Conservation (phyloP, 2,113 vertebrate genomes). For the Chaenocephalus aceratus region DNA sequence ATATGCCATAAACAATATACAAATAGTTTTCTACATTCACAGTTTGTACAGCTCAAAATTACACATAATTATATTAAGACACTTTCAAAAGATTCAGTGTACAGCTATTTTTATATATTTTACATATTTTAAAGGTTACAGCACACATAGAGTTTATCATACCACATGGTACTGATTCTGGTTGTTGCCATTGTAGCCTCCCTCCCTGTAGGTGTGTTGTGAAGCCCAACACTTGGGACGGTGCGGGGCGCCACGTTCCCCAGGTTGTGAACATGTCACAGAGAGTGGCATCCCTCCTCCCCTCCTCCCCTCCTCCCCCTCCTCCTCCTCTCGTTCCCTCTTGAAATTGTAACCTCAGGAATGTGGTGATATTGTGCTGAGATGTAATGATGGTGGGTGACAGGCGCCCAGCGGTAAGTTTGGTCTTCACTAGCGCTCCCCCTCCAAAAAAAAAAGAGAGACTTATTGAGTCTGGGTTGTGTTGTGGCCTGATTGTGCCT, state of each 20-base stretch:
- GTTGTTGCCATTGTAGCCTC: conserved; percentile 52
- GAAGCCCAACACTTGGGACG: conserved; percentile 63
- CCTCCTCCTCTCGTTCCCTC: conserved; percentile 53
- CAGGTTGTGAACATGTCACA: conserved; percentile 64
- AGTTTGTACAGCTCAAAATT: background rate
- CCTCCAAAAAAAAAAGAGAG: conserved; percentile 50
- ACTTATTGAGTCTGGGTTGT: conserved; percentile 70
- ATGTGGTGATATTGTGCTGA: conserved; percentile 82
- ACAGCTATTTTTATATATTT: background rate
- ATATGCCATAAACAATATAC: conserved; percentile 14
- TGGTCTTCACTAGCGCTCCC: conserved; percentile 78
- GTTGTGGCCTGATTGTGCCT: conserved; percentile 70
- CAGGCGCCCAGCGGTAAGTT: conserved; percentile 79
- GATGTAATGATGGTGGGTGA: conserved; percentile 85
- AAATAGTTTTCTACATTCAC: conserved; percentile 2
- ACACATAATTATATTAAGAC: background rate
- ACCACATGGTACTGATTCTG: conserved; percentile 41
- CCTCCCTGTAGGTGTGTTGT: conserved; percentile 57
- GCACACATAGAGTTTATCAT: background rate
- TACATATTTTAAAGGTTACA: background rate
- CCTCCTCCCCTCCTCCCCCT: background rate
- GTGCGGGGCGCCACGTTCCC: conserved; percentile 56
- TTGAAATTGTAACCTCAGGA: conserved; percentile 76
- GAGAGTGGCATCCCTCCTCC: conserved; percentile 43
- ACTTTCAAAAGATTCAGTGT: background rate